phyloP scores from a whole-genome alignment of 1,140 invertebrate genomes.

The Ips nitidus region DNA sequence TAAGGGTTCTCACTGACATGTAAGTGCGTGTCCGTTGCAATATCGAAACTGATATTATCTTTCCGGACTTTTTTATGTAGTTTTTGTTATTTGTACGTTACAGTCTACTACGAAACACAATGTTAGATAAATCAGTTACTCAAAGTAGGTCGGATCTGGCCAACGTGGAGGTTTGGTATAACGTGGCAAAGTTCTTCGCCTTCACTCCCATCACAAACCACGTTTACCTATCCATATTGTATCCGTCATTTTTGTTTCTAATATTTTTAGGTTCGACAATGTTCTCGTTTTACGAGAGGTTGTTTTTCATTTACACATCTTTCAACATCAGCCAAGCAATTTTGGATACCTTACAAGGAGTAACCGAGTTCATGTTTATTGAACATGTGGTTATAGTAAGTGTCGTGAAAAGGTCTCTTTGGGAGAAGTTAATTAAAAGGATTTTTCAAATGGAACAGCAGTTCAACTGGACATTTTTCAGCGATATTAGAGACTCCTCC shows the following conservation, averaged over 20 bases:
- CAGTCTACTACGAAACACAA: too few species aligned
- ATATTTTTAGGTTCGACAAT: constrained; percentile 18
- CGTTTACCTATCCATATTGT: neutral
- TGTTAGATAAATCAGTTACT: too few species aligned
- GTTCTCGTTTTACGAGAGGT: constrained; percentile 17
- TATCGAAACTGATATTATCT: too few species aligned
- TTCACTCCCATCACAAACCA: neutral
- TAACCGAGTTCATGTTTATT: constrained; percentile 17
- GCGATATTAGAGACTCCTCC: neutral
- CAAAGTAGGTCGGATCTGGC: constrained; percentile 4
- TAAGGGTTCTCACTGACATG: too few species aligned
- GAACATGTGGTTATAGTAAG: constrained; percentile 15
- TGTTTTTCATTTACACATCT: neutral
- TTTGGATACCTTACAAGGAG: constrained; percentile 20
- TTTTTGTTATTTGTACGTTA: too few species aligned
- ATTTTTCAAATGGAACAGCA: constrained; percentile 16
- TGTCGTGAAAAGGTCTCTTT: neutral
- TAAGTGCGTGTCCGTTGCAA: too few species aligned
- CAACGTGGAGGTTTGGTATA: constrained; percentile 9
- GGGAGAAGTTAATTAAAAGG: constrained; percentile 7
- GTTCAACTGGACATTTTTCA: neutral
- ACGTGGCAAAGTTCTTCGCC: constrained; percentile 9
- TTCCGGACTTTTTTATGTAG: too few species aligned
- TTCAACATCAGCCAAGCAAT: constrained; percentile 28
- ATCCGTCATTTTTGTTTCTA: constrained; percentile 10